Base-by-base conservation (phyloP, 2,113 vertebrate genomes). In the Pangasianodon gigas region DNA sequence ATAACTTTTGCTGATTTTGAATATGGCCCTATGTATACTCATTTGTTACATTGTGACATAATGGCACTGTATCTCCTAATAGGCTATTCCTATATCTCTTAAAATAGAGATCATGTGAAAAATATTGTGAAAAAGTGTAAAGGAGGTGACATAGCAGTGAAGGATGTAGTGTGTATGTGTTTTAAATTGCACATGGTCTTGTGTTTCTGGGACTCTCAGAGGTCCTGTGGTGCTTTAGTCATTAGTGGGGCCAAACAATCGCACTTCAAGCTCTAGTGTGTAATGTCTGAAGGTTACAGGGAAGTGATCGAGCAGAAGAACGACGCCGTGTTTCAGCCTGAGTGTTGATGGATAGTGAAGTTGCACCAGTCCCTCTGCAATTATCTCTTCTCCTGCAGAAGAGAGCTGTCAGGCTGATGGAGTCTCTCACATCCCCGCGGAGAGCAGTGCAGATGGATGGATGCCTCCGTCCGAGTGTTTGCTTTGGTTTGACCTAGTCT, bases 311-410 rank as follows among this genome's bases (percentile, higher is more conserved):
- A 87, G 74, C 86, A 46, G 71, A 46, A 44, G 71, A 29, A 58
- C 41, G 2, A 41, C 37, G 9, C 14, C 11, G 2, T 60, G 41
- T 79, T 84, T 79, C 13, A 6, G 86, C 44, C 54, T 46, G 86
- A 56, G 71, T 4, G 9, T 56, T 87, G 86, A 87, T 87, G 74
- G 86, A 87, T 62, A 58, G 71, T 46, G 32, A 87, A n/a, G 71
- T 29, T 44, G 41, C 26, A n/a, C 14, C 37, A 79, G 54, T 79
- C 86, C 74, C 74, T 56, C 54, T 60, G 54, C 95, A 95, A 96
- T 96, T 96, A 96, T 95, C 95, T 96, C 93, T 93, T 94, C 93
- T 95, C 89, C 93, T 91, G 91, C 93, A 94, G 94, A 94, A 94
- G 92, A 91, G 88, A 87, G 93, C 93, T 94, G 95, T 94, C 96